These are phyloP conservation scores for Sardinella longiceps DNA, from an alignment of 2,797 vertebrate species.

Conservation along the genomic window DNA sequence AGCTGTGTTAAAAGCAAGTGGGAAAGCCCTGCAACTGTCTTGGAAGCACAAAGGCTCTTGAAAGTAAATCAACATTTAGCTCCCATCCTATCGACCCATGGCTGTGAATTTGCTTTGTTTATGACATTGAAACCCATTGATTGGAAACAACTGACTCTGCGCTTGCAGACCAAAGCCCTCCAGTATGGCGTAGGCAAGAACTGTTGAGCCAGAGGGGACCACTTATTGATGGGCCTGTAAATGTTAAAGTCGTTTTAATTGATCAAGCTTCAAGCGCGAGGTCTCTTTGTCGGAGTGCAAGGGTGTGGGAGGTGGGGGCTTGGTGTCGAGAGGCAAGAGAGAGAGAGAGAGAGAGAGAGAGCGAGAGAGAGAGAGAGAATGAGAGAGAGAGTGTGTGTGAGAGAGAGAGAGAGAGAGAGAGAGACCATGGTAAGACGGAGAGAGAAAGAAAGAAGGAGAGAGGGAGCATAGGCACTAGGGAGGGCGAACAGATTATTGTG, in stretches of 20 bases:
- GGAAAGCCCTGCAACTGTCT: constrained; percentile 44
- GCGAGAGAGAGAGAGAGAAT: neutral
- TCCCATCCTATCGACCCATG: constrained; percentile 48
- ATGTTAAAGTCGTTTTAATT: constrained; percentile 82
- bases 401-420: constrained; percentile 21
- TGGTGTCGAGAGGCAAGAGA: constrained; percentile 43
- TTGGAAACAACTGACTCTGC: constrained; percentile 63
- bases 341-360: neutral
- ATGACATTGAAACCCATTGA: constrained; percentile 68
- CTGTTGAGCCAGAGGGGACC: constrained; percentile 73
- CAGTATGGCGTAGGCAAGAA: constrained; percentile 64
- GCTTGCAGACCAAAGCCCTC: constrained; percentile 66
- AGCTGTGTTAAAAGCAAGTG: constrained; percentile 19
- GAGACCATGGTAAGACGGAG: neutral
- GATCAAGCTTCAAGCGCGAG: constrained; percentile 75
- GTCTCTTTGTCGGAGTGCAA: constrained; percentile 55
- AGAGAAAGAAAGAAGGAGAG: constrained; percentile 20
- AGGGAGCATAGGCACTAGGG: constrained; percentile 75
- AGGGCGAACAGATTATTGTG: constrained; percentile 73
- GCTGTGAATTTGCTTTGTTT: constrained; percentile 63
- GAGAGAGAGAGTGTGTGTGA: neutral
- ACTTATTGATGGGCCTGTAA: constrained; percentile 80
- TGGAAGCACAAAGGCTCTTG: constrained; percentile 37
- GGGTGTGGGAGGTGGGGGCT: constrained; percentile 51
- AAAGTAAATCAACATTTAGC: constrained; percentile 59